Evolutionary conservation across 1,140 invertebrate genomes (phyloP).

Genomic region (Chelonus insularis): DNA sequence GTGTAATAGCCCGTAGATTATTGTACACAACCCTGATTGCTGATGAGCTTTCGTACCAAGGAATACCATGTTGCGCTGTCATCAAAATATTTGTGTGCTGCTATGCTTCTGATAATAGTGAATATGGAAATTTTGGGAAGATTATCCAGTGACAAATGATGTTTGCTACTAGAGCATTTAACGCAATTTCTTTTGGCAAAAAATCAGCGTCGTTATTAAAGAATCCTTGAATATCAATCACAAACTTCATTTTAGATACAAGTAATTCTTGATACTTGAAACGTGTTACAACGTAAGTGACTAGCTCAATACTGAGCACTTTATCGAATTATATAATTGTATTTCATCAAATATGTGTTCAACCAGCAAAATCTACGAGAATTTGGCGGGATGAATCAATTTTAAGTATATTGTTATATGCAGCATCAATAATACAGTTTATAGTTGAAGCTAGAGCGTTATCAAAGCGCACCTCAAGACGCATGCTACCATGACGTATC

Average conservation of each 20-base stretch:
- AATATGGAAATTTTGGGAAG: background rate
- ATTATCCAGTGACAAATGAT: background rate
- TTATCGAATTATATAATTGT: too few species aligned
- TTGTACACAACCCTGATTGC: background rate
- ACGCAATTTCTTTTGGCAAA: conserved; percentile 18
- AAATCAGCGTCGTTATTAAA: background rate
- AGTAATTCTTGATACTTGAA: too few species aligned
- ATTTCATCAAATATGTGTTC: too few species aligned
- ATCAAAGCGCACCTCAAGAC: conserved; percentile 43
- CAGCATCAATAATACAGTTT: conserved; percentile 23
- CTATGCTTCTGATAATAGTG: background rate
- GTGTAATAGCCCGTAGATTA: too few species aligned
- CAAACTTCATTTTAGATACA: background rate
- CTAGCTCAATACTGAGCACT: too few species aligned
- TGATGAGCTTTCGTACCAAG: background rate
- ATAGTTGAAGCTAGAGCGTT: conserved; percentile 35
- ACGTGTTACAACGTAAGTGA: too few species aligned
- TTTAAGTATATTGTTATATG: conserved; percentile 18
- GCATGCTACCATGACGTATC: conserved; percentile 39
- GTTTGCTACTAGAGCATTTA: background rate
- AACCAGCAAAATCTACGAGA: conserved; percentile 11
- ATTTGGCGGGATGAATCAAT: conserved; percentile 21
- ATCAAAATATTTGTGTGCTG: background rate
- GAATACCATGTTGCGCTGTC: background rate
- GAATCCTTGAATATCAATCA: conserved; percentile 12